Evolutionary conservation across 2,888 invertebrate species (phyloP), one percentile per base, ranked within the genome.

Genomic region (Hyposoter dolosus): DNA sequence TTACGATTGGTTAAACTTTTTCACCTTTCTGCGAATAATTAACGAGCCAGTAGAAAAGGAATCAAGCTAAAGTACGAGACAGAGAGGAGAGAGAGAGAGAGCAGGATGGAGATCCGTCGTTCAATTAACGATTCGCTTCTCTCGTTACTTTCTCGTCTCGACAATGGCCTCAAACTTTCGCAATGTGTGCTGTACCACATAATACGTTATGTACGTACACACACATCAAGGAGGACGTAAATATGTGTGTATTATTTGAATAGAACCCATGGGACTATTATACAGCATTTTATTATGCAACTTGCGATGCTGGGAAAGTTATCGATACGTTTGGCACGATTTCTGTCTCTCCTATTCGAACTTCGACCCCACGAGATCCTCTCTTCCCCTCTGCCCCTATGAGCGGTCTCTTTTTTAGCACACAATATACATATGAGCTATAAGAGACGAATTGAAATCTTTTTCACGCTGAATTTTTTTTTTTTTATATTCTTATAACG

Each of bases 271-370:
- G 66, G 35, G 69, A 81, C 76, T 76, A 77, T 81, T 81, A 77
- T 81, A 72, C 76, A 63, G 66, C 53, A 68, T 69, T 79, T 75
- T 81, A 83, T 86, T 83, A 50, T 83, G 86, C 86, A 86, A 86
- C 63, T 66, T 74, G 81, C 65, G 43, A 74, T 32, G 83, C 68
- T 77, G 86, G 77, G 86, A 86, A 86, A 86, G 86, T 86, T 78
- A 86, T 86, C 83, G 86, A 83, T 81, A 83, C 74, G 77, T 81
- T 86, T 77, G 83, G 72, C 80, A 77, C 75, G 79, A 79, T 79
- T 75, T 76, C 78, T 56, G 85, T 65, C 50, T 65, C 82, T 81
- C 72, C 66, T 40, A 17, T 53, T 66, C 79, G 82, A 85, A 85
- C 79, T 82, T 76, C 74, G 78, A 85, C 78, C 82, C 28, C 82